phyloP scores from a whole-genome alignment of 92 coral and sea anemone genomes.

The Phenganax subtilis region DNA sequence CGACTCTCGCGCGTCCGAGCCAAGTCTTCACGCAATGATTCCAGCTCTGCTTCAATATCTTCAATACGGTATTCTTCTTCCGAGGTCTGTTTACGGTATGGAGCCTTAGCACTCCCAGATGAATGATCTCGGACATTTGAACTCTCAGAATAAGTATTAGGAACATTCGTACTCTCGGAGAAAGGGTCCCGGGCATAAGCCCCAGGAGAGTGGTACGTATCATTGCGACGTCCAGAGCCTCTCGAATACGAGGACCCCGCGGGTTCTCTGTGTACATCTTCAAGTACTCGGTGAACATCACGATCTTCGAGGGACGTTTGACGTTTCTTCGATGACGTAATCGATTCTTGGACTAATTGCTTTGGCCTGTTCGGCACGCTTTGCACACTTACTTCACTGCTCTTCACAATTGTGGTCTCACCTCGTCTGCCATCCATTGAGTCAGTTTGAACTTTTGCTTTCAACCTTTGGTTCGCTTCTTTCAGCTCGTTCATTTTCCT shows the following conservation, averaged over 20 bases:
- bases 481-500: conserved; percentile 29
- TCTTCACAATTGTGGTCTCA: conserved; percentile 12
- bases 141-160: background rate
- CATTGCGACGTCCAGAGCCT: background rate
- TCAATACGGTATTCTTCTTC: conserved; percentile 31
- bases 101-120: background rate
- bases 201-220: background rate
- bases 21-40: conserved; percentile 30
- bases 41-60: conserved; percentile 35
- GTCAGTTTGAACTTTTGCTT: background rate
- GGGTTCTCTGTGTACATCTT: conserved; percentile 13
- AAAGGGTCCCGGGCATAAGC: background rate
- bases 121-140: background rate
- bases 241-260: conserved; percentile 14
- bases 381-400: conserved; percentile 15
- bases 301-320: conserved; percentile 14
- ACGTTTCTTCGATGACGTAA: conserved; percentile 11
- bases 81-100: conserved; percentile 24
- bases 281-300: conserved; percentile 14
- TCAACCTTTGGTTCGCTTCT: conserved; percentile 35
- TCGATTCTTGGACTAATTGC: conserved; percentile 23
- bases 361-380: conserved; percentile 32
- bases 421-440: conserved; percentile 23
- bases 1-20: conserved; percentile 29
- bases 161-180: background rate